Conservation (phyloP, 1,140 invertebrate genomes). For the Heliconius himera region DNA sequence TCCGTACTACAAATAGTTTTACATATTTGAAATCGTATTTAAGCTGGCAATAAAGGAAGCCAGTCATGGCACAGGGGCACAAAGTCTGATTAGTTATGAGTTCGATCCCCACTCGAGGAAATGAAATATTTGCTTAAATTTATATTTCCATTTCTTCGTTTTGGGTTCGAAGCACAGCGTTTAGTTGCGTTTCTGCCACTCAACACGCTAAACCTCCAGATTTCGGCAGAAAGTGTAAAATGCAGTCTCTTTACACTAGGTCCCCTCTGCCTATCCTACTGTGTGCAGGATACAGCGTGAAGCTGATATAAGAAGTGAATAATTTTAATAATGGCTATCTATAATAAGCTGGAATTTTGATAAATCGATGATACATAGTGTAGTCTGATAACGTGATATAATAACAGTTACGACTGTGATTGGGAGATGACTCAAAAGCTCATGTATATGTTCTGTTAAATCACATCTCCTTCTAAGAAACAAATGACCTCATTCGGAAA, state of each 20-base stretch:
- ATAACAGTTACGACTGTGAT: slow-evolving; percentile 27
- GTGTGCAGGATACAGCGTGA: not conserved
- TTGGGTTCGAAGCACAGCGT: too few relatives aligned
- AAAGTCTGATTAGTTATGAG: too few relatives aligned
- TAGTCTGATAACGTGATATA: slow-evolving; percentile 39
- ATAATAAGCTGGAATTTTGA: slow-evolving; percentile 28
- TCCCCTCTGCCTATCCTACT: too few relatives aligned
- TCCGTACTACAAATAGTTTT: not conserved
- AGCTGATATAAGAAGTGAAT: not conserved
- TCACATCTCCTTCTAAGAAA: slow-evolving; percentile 46
- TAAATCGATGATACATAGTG: slow-evolving; percentile 29
- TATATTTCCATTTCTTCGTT: too few relatives aligned
- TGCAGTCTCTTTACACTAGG: too few relatives aligned
- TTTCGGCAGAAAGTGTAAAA: too few relatives aligned
- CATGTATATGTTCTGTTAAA: slow-evolving; percentile 41
- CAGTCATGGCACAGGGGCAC: too few relatives aligned
- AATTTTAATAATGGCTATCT: slow-evolving; percentile 15
- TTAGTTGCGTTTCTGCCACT: too few relatives aligned
- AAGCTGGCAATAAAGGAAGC: not conserved
- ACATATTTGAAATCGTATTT: not conserved
- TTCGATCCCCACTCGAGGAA: too few relatives aligned
- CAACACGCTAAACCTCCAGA: too few relatives aligned
- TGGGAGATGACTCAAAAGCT: slow-evolving; percentile 53
- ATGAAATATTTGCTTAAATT: too few relatives aligned
- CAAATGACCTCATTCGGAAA: slow-evolving; percentile 46